These are phyloP conservation scores for Eulimnadia texana DNA, from an alignment of 1,140 invertebrate species.

Conservation along the genomic window DNA sequence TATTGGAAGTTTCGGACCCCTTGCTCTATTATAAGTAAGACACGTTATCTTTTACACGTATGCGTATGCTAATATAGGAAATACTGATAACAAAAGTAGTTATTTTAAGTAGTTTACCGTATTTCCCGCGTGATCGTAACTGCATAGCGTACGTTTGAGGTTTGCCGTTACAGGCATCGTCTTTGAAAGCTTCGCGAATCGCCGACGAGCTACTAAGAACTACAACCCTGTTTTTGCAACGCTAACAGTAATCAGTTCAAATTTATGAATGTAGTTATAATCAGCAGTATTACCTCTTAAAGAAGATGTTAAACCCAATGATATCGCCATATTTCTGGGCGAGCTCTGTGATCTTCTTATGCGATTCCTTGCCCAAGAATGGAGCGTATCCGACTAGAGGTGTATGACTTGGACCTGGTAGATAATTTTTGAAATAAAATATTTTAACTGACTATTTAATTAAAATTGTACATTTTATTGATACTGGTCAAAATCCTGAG, in stretches of 20 bases:
- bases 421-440: too few relatives aligned
- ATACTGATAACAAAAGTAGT: too few relatives aligned
- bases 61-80: too few relatives aligned
- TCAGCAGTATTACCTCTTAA: neutral
- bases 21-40: too few relatives aligned
- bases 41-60: too few relatives aligned
- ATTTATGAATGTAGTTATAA: neutral
- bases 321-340: neutral
- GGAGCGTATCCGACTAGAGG: neutral
- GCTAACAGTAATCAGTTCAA: neutral
- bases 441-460: too few relatives aligned
- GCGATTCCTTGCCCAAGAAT: neutral
- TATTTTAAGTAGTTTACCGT: neutral
- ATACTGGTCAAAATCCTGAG: too few relatives aligned
- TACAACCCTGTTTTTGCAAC: neutral
- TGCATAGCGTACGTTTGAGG: neutral
- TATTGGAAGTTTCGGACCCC: too few relatives aligned
- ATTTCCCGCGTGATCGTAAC: neutral
- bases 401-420: neutral
- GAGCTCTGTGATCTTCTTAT: neutral
- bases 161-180: neutral
- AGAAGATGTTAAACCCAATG: neutral
- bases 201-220: neutral
- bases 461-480: too few relatives aligned
- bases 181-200: neutral